Evolutionary conservation across 2,888 invertebrate genomes (phyloP), one percentile per base, ranked within the genome.

Genomic region (Orthonychiurus folsomi): DNA sequence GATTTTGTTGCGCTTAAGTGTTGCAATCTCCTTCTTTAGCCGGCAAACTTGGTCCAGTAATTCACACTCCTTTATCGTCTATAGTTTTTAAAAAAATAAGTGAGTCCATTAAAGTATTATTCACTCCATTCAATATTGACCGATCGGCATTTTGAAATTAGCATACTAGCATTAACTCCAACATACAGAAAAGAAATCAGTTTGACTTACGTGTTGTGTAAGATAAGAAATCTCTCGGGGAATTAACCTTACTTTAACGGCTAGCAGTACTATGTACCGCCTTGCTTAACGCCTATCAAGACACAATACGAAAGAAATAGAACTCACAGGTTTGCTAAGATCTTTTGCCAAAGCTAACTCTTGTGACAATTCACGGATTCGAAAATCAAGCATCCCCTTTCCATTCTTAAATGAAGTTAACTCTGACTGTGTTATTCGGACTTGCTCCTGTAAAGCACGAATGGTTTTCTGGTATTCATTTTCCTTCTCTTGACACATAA

Each of bases 391-490:
- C 2, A 62, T 62, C 37, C 26, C 21, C 15, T 18, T 59, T 50
- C 47, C 50, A n/a, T 28, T 27, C 27, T 5, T 27, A 3, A 23
- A 12, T 28, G 3, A 15, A 26, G 5, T 56, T 3, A 27, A 20
- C 15, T 15, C 69, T 56, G 64, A 67, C 47, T 71, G 71, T 20
- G 69, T 59, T 20, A 69, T 69, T 50, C 71, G 28, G 5, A 71
- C 69, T 65, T 69, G 71, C 37, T 67, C 68, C 48, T 67, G 63
- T 9, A 71, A 52, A 20, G 24, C 58, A 55, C 59, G 63, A 26
- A 71, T 61, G 23, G 57, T 62, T 50, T 68, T 69, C 55, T 71
- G 66, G 52, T 66, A 69, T 48, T 71, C 71, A 20, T 66, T 67
- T 50, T 71, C 71, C 55, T 68, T 69, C 50, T 71, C 66, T 59